Evolutionary conservation across 2,888 invertebrate species (phyloP).

Genomic region (Drosophila melanocephala): DNA sequence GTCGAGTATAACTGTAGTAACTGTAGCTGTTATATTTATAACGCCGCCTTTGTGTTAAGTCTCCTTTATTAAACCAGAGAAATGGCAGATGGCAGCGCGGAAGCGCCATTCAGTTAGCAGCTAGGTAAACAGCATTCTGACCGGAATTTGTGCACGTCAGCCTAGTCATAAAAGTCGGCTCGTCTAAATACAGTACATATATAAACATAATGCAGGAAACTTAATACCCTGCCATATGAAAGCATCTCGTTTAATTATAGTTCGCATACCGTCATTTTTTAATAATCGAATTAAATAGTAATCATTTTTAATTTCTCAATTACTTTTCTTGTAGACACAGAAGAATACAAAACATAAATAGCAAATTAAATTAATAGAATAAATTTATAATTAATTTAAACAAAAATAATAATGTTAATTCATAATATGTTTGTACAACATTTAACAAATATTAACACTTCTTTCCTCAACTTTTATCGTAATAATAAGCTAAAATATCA

Average conservation of each 20-base stretch:
- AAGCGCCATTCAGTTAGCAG: conserved; percentile 30
- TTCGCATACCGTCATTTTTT: background rate
- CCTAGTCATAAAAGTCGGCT: conserved; percentile 17
- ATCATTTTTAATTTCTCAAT: no score
- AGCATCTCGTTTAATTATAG: background rate
- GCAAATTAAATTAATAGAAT: background rate
- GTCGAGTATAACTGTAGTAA: conserved; percentile 4
- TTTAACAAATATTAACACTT: background rate
- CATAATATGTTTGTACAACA: background rate
- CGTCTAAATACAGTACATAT: background rate
- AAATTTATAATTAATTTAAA: background rate
- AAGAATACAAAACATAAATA: background rate
- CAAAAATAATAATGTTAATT: background rate
- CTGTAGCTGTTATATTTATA: background rate
- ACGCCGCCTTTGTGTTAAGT: background rate
- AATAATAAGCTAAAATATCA: background rate
- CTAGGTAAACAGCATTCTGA: conserved; percentile 30
- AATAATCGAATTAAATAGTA: background rate
- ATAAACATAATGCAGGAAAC: conserved; percentile 5
- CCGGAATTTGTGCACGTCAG: conserved; percentile 18
- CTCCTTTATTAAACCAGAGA: background rate
- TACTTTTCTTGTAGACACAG: background rate
- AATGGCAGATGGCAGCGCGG: conserved; percentile 33
- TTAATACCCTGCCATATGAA: conserved; percentile 6
- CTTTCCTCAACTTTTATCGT: background rate